Conservation (phyloP, 2,797 vertebrate genomes). For the Spea hammondii region DNA sequence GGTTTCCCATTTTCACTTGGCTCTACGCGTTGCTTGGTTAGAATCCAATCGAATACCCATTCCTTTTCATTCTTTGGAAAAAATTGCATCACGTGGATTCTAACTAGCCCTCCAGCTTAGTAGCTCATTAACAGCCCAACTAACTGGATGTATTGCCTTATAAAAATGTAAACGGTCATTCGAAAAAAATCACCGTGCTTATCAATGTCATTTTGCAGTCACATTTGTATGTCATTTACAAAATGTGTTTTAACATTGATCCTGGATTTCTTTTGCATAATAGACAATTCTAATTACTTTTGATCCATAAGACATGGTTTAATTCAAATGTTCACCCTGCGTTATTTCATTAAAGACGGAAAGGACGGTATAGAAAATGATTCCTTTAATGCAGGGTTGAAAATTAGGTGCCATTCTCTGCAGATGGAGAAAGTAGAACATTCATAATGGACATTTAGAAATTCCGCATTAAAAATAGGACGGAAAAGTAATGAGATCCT, state of each 20-base stretch:
- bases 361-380: constrained; percentile 56
- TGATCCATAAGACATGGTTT: constrained; percentile 52
- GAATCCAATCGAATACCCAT: constrained; percentile 39
- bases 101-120: constrained; percentile 54
- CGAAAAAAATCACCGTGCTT: constrained; percentile 36
- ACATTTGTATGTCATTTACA: constrained; percentile 45
- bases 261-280: constrained; percentile 50
- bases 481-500: constrained; percentile 63
- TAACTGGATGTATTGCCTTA: constrained; percentile 39
- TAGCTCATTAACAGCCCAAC: constrained; percentile 42
- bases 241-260: constrained; percentile 55
- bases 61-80: constrained; percentile 20
- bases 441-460: constrained; percentile 59
- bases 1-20: neutral
- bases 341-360: constrained; percentile 57
- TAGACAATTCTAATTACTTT: constrained; percentile 54
- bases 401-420: constrained; percentile 61
- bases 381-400: constrained; percentile 60
- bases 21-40: constrained; percentile 3
- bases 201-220: constrained; percentile 42
- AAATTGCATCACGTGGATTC: constrained; percentile 48
- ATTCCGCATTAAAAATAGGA: constrained; percentile 59
- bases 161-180: constrained; percentile 41
- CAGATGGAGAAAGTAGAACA: constrained; percentile 56
- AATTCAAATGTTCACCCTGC: constrained; percentile 56